phyloP scores from a whole-genome alignment of 1,140 invertebrate species.

The Polypedilum pembai region DNA sequence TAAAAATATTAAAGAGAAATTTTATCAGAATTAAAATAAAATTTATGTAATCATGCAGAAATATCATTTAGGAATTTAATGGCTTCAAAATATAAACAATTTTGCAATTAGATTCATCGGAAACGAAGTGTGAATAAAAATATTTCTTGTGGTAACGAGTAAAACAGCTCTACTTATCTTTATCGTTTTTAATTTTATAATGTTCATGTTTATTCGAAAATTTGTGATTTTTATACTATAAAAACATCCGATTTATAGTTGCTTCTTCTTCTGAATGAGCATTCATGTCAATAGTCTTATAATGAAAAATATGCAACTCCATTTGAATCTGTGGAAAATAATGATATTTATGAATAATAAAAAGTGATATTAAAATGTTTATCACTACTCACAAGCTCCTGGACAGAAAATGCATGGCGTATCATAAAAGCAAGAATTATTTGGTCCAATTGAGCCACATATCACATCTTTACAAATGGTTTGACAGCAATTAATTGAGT shows the following conservation, averaged over 20 bases:
- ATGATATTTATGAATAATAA: slow-evolving; percentile 3
- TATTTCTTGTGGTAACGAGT: too few species aligned
- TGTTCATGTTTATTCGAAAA: too few species aligned
- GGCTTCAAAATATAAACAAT: too few species aligned
- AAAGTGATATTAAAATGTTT: not conserved
- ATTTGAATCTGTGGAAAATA: not conserved
- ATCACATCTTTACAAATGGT: not conserved
- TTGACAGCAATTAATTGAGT: not conserved
- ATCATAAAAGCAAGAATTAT: not conserved
- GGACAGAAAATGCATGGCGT: not conserved
- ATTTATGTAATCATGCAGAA: not conserved
- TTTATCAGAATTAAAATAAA: not conserved
- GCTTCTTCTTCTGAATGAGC: too few species aligned
- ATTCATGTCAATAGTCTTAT: too few species aligned
- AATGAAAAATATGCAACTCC: not conserved
- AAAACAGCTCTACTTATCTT: too few species aligned
- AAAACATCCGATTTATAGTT: too few species aligned
- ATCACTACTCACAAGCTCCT: not conserved
- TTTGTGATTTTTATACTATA: too few species aligned
- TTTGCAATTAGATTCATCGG: too few species aligned
- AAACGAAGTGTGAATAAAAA: too few species aligned
- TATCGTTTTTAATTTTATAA: too few species aligned
- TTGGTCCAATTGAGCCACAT: not conserved
- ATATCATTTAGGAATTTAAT: not conserved
- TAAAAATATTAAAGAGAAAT: not conserved